Evolutionary conservation across 1,140 invertebrate genomes (phyloP).

Genomic region (Lepidotrigona ventralis): DNA sequence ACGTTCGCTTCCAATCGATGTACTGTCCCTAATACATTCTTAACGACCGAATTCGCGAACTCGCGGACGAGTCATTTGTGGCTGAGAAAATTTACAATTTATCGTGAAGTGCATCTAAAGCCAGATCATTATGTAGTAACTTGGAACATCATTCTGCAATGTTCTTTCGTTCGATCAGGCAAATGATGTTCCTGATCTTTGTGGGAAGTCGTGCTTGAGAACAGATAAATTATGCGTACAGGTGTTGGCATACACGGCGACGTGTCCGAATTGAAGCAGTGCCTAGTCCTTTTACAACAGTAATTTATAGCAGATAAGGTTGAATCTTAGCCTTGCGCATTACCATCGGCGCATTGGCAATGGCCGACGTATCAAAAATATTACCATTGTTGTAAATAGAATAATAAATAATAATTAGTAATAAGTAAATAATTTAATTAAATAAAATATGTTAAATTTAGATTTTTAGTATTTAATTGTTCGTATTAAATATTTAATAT

Average conservation of each 20-base stretch:
- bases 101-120: not conserved
- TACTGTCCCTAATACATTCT: not conserved
- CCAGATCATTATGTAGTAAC: not conserved
- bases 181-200: not conserved
- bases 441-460: no score
- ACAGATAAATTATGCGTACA: not conserved
- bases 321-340: not conserved
- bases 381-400: no score
- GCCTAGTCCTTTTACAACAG: conserved; percentile 21
- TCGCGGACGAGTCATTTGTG: not conserved
- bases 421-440: no score
- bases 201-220: not conserved
- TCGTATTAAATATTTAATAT: no score
- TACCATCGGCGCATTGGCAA: not conserved
- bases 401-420: no score
- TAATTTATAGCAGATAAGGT: conserved; percentile 10
- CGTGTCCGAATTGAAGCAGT: conserved; percentile 6
- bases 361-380: not conserved
- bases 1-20: not conserved
- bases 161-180: not conserved
- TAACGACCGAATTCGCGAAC: not conserved
- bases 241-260: not conserved
- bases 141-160: not conserved
- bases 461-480: no score
- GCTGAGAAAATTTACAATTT: not conserved